A percentile compares a stretch with the other conserved stretches of the same genome.
phyloP scores from a whole-genome alignment of 2,113 vertebrate genomes.

The Lucifuga dentata region DNA sequence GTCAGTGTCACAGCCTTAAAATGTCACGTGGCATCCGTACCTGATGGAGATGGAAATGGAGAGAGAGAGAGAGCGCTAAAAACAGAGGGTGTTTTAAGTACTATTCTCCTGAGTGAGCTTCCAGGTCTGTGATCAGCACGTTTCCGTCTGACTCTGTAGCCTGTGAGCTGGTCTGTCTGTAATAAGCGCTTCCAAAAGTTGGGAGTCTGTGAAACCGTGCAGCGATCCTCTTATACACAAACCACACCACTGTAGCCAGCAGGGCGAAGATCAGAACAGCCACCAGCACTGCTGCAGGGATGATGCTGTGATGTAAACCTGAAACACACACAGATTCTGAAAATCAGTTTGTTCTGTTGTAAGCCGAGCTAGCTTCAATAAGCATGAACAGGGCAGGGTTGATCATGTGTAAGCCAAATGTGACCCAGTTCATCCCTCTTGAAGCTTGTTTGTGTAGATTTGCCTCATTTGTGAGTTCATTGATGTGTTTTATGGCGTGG shows the following conservation, averaged over 20 bases:
- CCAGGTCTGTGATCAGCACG: conserved; percentile 90
- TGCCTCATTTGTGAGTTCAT: too few relatives aligned
- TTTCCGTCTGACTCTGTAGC: conserved; percentile 86
- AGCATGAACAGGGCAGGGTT: too few relatives aligned
- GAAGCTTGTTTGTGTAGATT: too few relatives aligned
- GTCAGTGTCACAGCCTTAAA: conserved; percentile 54
- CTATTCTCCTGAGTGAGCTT: conserved; percentile 82
- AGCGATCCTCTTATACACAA: conserved; percentile 83
- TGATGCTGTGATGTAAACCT: conserved; percentile 82
- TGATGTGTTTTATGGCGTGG: too few relatives aligned
- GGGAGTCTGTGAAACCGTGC: conserved; percentile 75
- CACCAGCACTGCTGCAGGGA: conserved; percentile 81
- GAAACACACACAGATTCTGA: conserved; percentile 62
- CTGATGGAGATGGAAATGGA: conserved; percentile 34
- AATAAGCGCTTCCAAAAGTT: conserved; percentile 80
- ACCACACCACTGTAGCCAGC: conserved; percentile 80
- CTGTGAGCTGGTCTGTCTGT: conserved; percentile 82
- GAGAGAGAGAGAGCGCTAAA: background rate
- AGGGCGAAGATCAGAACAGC: conserved; percentile 83
- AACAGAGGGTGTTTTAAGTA: background rate
- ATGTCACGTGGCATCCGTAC: conserved; percentile 28
- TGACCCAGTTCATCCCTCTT: too few relatives aligned
- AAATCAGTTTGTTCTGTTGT: too few relatives aligned
- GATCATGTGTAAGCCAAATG: too few relatives aligned
- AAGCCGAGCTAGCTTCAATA: too few relatives aligned